Conservation (phyloP, 2,888 invertebrate species). For the Gandaritis pyraliata region DNA sequence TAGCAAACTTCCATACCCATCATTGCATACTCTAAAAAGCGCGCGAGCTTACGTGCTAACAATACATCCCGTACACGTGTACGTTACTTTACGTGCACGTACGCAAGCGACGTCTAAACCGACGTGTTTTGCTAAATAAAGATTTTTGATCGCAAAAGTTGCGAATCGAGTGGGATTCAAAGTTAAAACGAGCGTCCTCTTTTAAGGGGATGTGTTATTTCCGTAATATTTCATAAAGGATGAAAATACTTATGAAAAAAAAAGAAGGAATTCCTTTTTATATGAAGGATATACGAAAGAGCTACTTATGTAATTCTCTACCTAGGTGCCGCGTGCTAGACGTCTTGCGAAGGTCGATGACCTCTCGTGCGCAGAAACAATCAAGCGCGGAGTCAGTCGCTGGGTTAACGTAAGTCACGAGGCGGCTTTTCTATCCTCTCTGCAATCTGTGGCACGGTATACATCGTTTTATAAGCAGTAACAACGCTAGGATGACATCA, state of each 20-base stretch:
- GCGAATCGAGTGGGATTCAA: too few relatives aligned
- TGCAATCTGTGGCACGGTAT: slow-evolving; percentile 21
- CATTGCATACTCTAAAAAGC: slow-evolving; percentile 36
- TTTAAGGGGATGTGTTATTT: too few relatives aligned
- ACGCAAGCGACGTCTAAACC: not conserved
- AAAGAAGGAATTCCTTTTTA: too few relatives aligned
- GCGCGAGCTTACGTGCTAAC: slow-evolving; percentile 40
- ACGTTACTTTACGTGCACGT: slow-evolving; percentile 10
- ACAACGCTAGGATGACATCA: slow-evolving; percentile 2
- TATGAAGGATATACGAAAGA: slow-evolving; percentile 21
- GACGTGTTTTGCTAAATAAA: not conserved
- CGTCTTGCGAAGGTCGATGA: slow-evolving; percentile 35
- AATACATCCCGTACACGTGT: slow-evolving; percentile 5
- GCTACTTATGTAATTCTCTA: slow-evolving; percentile 37
- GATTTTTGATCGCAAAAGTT: too few relatives aligned
- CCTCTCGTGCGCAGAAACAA: slow-evolving; percentile 29
- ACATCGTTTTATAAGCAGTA: slow-evolving; percentile 20
- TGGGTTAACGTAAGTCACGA: slow-evolving; percentile 44
- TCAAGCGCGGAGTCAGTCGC: slow-evolving; percentile 40
- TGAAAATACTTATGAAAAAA: too few relatives aligned
- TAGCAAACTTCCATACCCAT: slow-evolving; percentile 11
- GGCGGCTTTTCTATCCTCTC: slow-evolving; percentile 31
- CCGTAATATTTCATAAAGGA: not conserved
- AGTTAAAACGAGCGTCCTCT: too few relatives aligned
- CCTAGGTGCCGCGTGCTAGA: slow-evolving; percentile 44